These are phyloP conservation scores for Rhyacophila evoluta DNA, from an alignment of 2,888 invertebrate species.

Conservation along the genomic window DNA sequence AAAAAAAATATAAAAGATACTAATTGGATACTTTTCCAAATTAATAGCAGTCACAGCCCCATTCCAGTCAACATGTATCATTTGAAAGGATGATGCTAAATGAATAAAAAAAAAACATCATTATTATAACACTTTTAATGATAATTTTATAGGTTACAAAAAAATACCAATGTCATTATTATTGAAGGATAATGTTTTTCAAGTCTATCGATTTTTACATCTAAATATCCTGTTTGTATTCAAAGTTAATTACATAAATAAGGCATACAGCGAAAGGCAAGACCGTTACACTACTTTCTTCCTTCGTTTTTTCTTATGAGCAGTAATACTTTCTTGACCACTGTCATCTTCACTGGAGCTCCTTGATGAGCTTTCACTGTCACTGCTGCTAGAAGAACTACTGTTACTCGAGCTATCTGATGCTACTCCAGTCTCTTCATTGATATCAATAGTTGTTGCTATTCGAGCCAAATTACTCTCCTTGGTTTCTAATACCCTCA, in stretches of 20 bases:
- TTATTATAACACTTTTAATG: constrained; percentile 9
- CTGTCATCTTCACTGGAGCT: constrained; percentile 78
- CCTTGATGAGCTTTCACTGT: constrained; percentile 69
- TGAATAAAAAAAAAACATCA: neutral
- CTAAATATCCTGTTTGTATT: constrained; percentile 15
- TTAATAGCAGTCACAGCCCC: too few relatives aligned
- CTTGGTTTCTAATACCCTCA: constrained; percentile 76
- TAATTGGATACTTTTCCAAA: too few relatives aligned
- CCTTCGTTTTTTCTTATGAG: constrained; percentile 84
- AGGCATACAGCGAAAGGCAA: constrained; percentile 2
- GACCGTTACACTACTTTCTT: constrained; percentile 64
- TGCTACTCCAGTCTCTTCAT: constrained; percentile 88
- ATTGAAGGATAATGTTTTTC: neutral
- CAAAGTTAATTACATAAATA: neutral
- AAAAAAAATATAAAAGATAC: too few relatives aligned
- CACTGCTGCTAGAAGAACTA: constrained; percentile 79
- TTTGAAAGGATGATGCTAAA: too few relatives aligned
- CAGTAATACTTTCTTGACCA: constrained; percentile 89
- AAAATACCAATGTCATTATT: constrained; percentile 19
- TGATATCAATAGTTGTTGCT: constrained; percentile 87
- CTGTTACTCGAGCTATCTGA: constrained; percentile 94
- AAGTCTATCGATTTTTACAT: constrained; percentile 9
- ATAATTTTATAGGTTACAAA: neutral
- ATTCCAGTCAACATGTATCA: too few relatives aligned
- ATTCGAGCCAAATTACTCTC: constrained; percentile 83